These are phyloP conservation scores for Chironomus striatipennis DNA, from an alignment of 1,140 invertebrate genomes.

Conservation along the genomic window DNA sequence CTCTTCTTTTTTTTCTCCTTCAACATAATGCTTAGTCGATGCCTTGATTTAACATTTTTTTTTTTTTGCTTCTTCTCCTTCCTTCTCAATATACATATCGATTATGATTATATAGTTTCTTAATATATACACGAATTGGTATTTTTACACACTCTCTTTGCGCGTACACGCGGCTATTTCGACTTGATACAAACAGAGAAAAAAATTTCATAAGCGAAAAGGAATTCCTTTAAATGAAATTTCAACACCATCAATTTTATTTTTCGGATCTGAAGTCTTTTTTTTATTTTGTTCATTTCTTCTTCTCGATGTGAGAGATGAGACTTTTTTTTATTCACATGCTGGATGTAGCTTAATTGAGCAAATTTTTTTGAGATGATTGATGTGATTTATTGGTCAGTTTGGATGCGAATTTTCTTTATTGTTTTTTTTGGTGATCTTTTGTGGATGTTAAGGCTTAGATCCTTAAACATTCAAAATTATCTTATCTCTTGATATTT, in stretches of 20 bases:
- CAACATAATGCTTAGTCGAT: not conserved
- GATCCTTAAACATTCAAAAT: too few relatives aligned
- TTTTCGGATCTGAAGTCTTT: not conserved
- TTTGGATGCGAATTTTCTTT: too few relatives aligned
- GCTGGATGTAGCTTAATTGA: not conserved
- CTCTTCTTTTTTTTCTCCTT: not conserved
- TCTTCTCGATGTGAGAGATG: not conserved
- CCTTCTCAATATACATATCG: not conserved
- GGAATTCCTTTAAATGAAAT: not conserved
- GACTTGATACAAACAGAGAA: not conserved
- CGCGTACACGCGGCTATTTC: constrained; percentile 5
- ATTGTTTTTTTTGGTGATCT: too few relatives aligned
- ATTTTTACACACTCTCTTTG: not conserved
- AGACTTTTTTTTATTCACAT: too few relatives aligned
- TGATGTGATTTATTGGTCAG: too few relatives aligned
- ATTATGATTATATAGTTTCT: constrained; percentile 20
- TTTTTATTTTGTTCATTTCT: not conserved
- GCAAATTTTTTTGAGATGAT: too few relatives aligned
- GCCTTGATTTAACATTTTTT: not conserved
- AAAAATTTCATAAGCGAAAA: not conserved
- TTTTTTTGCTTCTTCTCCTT: not conserved
- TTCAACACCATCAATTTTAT: constrained; percentile 18
- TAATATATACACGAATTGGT: constrained; percentile 9
- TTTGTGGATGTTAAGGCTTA: too few relatives aligned
- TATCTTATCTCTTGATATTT: too few relatives aligned